These are phyloP conservation scores for Plectropomus leopardus DNA, from an alignment of 2,113 vertebrate genomes.

Conservation along the genomic window DNA sequence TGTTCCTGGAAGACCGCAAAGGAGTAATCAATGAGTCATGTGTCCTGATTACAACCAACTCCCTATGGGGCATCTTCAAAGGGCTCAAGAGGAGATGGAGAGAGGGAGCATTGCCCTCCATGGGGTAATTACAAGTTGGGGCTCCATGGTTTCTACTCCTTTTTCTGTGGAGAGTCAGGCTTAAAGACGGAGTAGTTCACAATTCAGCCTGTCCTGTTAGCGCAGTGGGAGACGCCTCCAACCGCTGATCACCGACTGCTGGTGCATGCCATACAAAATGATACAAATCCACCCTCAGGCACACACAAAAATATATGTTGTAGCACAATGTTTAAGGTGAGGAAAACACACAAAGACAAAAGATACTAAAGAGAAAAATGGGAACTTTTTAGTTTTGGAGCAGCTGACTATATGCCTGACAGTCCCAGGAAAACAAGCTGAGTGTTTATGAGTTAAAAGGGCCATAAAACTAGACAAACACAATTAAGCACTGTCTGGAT, in stretches of 20 bases:
- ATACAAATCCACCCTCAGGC: conserved; percentile 57
- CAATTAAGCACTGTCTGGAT: conserved; percentile 66
- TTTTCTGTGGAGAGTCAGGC: conserved; percentile 65
- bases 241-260: conserved; percentile 56
- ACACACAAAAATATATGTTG: conserved; percentile 24
- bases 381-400: conserved; percentile 40
- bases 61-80: conserved; percentile 82
- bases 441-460: conserved; percentile 72
- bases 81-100: conserved; percentile 64
- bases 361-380: conserved; percentile 16
- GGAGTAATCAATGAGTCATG: conserved; percentile 81
- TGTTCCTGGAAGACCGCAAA: conserved; percentile 74
- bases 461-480: conserved; percentile 76
- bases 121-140: conserved; percentile 80
- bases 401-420: conserved; percentile 68
- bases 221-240: conserved; percentile 64
- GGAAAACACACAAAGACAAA: conserved; percentile 15
- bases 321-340: conserved; percentile 20
- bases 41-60: conserved; percentile 76
- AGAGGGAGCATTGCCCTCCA: conserved; percentile 70
- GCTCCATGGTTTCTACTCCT: conserved; percentile 68
- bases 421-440: conserved; percentile 67
- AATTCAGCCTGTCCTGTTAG: conserved; percentile 72
- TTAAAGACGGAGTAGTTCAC: conserved; percentile 79
- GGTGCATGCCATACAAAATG: conserved; percentile 51